phyloP scores from a whole-genome alignment of 2,888 invertebrate species.

The Callinectes sapidus region DNA sequence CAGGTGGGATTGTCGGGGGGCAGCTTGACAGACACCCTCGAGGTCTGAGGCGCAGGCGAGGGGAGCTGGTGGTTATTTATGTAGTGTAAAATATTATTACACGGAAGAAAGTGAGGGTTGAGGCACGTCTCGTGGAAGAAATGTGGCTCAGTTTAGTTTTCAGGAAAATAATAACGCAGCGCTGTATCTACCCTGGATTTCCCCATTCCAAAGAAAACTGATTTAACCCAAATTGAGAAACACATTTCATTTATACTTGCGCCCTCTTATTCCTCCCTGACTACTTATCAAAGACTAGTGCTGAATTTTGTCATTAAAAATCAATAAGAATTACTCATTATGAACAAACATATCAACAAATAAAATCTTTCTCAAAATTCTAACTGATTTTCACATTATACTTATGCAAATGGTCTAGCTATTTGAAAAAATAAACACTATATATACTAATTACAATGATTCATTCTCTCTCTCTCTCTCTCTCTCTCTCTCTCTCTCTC shows the following conservation, averaged over 20 bases:
- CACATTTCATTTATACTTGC: background rate
- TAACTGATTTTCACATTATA: background rate
- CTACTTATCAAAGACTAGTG: background rate
- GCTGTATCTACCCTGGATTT: background rate
- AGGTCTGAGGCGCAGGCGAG: background rate
- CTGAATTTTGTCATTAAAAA: no score
- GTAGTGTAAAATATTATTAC: background rate
- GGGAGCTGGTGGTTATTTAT: background rate
- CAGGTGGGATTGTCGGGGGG: background rate
- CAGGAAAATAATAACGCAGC: background rate
- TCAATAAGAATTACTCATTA: background rate
- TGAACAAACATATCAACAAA: background rate
- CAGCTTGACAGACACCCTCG: background rate
- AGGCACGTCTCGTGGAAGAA: background rate
- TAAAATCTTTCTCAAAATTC: background rate
- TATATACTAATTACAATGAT: background rate
- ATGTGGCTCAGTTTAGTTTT: background rate
- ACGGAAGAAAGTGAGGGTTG: background rate
- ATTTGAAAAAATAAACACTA: background rate
- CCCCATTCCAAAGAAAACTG: background rate
- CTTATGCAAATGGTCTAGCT: background rate
- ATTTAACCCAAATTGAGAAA: background rate
- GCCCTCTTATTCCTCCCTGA: background rate
- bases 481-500: conserved; percentile 1
- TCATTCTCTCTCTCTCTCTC: background rate